Evolutionary conservation across 2,113 vertebrate species (phyloP).

Genomic region (Xenopus tropicalis): UCB_Xtro_10.0 CM004445.2:85559001-85559500

Average conservation of each 20-base stretch:
- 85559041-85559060: too few species aligned
- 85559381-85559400: neutral
- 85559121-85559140: slow-evolving; percentile 24
- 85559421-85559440: neutral
- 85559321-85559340: slow-evolving; percentile 53
- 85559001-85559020: too few species aligned
- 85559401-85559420: neutral
- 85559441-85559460: neutral
- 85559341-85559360: slow-evolving; percentile 38
- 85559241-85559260: slow-evolving; percentile 51
- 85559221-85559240: slow-evolving; percentile 51
- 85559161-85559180: slow-evolving; percentile 24
- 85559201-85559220: slow-evolving; percentile 48
- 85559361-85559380: neutral
- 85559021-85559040: too few species aligned
- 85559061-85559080: too few species aligned
- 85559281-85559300: slow-evolving; percentile 43
- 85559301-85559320: slow-evolving; percentile 54
- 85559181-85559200: slow-evolving; percentile 44
- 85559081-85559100: neutral
- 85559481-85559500: too few species aligned
- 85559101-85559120: slow-evolving; percentile 12
- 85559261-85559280: slow-evolving; percentile 56
- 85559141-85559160: slow-evolving; percentile 27
- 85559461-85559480: neutral